These are phyloP conservation scores for Bolborhynchus lineola DNA, from an alignment of 2,113 vertebrate genomes.

Conservation along the genomic window DNA sequence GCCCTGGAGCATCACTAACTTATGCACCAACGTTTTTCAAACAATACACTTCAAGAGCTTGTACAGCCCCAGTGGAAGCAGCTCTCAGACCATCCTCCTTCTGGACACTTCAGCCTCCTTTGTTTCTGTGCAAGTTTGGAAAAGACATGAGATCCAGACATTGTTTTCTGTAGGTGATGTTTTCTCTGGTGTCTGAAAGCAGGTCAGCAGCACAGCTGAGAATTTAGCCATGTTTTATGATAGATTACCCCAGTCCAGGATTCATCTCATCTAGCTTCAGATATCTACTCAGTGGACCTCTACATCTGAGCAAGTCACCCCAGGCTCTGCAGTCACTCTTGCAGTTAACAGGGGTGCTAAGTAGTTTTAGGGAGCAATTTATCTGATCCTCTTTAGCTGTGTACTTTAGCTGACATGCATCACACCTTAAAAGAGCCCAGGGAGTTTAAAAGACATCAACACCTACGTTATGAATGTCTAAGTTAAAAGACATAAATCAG, in stretches of 20 bases:
- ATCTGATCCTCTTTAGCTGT: not conserved
- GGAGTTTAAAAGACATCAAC: not conserved
- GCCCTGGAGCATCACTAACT: constrained; percentile 72
- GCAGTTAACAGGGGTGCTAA: not conserved
- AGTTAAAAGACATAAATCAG: not conserved
- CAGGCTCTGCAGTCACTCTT: not conserved
- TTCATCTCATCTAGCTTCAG: not conserved
- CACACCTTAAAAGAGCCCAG: not conserved
- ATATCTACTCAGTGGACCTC: not conserved
- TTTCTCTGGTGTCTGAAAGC: not conserved
- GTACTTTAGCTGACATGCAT: not conserved
- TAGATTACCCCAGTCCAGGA: not conserved
- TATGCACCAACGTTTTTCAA: constrained; percentile 75
- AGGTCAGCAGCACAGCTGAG: not conserved
- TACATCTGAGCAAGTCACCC: not conserved
- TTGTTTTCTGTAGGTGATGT: not conserved
- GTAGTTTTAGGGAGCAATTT: not conserved
- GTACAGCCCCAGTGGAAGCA: not conserved
- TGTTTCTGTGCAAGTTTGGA: rapidly evolving
- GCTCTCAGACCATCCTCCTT: not conserved
- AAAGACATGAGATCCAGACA: not conserved
- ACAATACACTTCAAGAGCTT: constrained; percentile 59
- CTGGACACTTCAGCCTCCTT: not conserved
- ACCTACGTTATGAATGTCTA: not conserved
- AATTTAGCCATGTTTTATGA: not conserved